Evolutionary conservation across 2,797 vertebrate genomes (phyloP), one percentile per base, ranked within the genome.

Genomic region (Sternotherus odoratus): DNA sequence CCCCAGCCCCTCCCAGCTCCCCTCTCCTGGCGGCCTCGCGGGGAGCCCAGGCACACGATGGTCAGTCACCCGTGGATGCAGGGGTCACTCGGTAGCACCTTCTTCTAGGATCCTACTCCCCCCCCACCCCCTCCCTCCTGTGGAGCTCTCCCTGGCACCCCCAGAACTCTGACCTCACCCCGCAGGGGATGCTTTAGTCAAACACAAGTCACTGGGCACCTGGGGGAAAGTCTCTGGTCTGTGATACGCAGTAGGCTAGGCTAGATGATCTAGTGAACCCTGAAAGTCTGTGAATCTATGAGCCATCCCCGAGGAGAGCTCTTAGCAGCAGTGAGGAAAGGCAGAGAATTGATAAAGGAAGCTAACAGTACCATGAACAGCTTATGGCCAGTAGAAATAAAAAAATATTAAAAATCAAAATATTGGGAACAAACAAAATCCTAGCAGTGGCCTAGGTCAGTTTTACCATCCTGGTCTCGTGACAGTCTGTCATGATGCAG

Each of bases 1-100:
- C 56, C 23, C 24, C 1, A 0, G 1, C 1, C 1, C 0, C 0
- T 1, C 51, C 66, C 63, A 39, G 19, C 63, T 66, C 21, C 63
- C 17, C 21, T 66, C 63, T 36, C n/a, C 63, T 36, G n/a, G 63
- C 19, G 12, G 63, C 10, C 6, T n/a, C 19, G 19, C 10, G 15
- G 63, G 33, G 33, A 36, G 63, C 33, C 33, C 21, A 6, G 10
- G n/a, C n/a, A 36, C 10, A 36, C 9, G 3, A 36, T 12, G 21
- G 19, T 39, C 63, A 21, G 5, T n/a, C 5, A 6, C 4, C 63
- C 63, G 6, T 36, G 10, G 63, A 69, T 39, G 10, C 63, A 69
- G 63, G 63, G 63, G 19, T 69, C 46, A 82, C 66, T 86, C 81
- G 77, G 57, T 46, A 49, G 9, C 85, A 85, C 33, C 12, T 43